Percentiles rank a stretch among this genome's conserved stretches.
These are phyloP conservation scores for Cheilinus undulatus DNA, from an alignment of 2,113 vertebrate species.

Conservation along the genomic window DNA sequence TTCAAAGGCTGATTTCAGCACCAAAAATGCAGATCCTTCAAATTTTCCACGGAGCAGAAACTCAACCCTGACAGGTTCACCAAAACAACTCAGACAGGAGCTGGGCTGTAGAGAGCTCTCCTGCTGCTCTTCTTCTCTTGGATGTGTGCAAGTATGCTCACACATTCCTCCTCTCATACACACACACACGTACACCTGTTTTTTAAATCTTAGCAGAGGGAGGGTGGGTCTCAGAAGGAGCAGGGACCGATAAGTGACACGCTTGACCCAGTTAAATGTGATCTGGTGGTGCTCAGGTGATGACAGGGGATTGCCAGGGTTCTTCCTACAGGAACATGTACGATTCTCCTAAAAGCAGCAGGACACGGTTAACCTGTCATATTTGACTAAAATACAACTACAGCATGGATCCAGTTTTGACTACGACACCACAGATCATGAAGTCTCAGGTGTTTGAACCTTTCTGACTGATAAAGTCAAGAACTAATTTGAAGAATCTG, in stretches of 20 bases:
- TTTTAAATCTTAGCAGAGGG: slow-evolving; percentile 12
- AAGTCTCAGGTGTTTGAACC: too few species aligned
- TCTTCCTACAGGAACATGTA: slow-evolving; percentile 12
- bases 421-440: neutral
- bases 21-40: slow-evolving; percentile 12
- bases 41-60: slow-evolving; percentile 18
- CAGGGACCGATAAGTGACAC: slow-evolving; percentile 21
- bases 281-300: slow-evolving; percentile 19
- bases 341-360: slow-evolving; percentile 16
- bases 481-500: too few species aligned
- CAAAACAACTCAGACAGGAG: slow-evolving; percentile 28
- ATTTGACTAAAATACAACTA: neutral
- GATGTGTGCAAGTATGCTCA: slow-evolving; percentile 4
- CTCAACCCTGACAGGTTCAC: slow-evolving; percentile 25
- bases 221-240: neutral
- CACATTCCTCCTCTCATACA: slow-evolving; percentile 8
- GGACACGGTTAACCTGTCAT: neutral
- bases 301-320: slow-evolving; percentile 31
- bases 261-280: slow-evolving; percentile 52
- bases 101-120: neutral
- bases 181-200: slow-evolving; percentile 34
- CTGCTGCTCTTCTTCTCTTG: neutral
- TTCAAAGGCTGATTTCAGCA: slow-evolving; percentile 30
- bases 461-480: neutral
- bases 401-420: neutral